Evolutionary conservation across 2,113 vertebrate species (phyloP), one percentile per base, ranked within the genome.

Genomic region (Cariama cristata): DNA sequence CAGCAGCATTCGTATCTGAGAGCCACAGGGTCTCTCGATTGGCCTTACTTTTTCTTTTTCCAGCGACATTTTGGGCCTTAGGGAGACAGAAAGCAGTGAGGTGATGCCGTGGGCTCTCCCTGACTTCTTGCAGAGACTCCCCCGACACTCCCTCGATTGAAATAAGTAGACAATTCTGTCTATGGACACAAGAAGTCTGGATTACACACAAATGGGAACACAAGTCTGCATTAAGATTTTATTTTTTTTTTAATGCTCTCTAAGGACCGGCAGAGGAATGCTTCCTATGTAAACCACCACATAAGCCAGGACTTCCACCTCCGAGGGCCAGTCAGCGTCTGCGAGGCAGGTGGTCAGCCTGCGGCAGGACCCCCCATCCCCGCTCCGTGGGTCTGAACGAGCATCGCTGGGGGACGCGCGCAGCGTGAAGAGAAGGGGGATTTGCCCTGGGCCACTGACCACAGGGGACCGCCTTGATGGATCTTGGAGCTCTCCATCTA

Each of bases 291-390:
- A 63, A 64, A 55, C 23, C 18, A 71, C 15, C 33, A 16, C 14
- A 5, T 13, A 35, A 64, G 49, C 27, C 35, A 75, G 44, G 17
- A 13, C 19, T 81, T 86, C 44, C 21, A 58, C 26, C 30, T 90
- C 26, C 50, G 47, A 9, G n/a, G 35, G 38, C 14, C 42, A 19
- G 30, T 24, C 32, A 4, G 17, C 10, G 44, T 24, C 62, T 35
- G 13, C 0, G 5, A 40, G 55, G 90, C 42, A 21, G 68, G 33
- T 12, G n/a, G 17, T 30, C 14, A 11, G 30, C 30, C 27, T n/a
- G 8, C 2, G 2, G 32, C 67, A 76, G 63, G 33, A 28, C n/a
- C 38, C 38, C 38, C 38, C 1, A 4, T 21, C 32, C 2, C 0
- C 33, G 49, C 35, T 19, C 40, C 3, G 0, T 2, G 44, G 24